These are phyloP conservation scores for Rostratula benghalensis DNA, from an alignment of 2,113 vertebrate species.

Conservation along the genomic window DNA sequence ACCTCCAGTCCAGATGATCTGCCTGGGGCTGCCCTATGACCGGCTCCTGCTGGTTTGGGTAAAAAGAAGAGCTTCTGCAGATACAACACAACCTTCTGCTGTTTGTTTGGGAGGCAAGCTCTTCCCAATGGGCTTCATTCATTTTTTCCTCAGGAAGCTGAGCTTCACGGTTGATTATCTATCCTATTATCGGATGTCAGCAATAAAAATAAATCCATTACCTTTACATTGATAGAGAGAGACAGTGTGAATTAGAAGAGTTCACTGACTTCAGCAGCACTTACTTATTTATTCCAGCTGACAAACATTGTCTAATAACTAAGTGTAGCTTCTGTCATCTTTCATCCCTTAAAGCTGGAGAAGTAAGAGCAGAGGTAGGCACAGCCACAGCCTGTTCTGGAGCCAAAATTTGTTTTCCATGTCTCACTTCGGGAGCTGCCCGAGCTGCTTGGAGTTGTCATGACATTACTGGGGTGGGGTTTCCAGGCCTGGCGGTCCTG, in stretches of 20 bases:
- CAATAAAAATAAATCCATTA: background rate
- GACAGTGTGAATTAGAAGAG: background rate
- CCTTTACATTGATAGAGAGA: background rate
- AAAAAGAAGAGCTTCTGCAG: background rate
- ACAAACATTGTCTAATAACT: background rate
- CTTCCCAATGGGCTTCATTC: background rate
- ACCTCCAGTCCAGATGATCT: background rate
- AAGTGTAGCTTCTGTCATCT: background rate
- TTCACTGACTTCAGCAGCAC: background rate
- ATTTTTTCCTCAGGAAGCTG: background rate
- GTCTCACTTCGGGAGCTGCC: constrained; percentile 14
- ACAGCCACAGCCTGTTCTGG: background rate
- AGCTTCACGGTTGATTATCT: background rate
- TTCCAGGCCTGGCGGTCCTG: constrained; percentile 14
- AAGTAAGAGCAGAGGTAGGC: background rate
- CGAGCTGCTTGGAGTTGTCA: constrained; percentile 36
- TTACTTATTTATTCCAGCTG: background rate
- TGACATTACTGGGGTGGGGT: constrained; percentile 51
- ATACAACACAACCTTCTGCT: background rate
- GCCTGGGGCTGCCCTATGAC: background rate
- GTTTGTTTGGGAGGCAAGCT: background rate
- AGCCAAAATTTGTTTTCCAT: constrained; percentile 26
- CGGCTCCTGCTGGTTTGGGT: background rate
- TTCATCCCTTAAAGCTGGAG: background rate
- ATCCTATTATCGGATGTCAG: background rate